A percentile compares a stretch with the other conserved stretches of the same genome.
Conservation (phyloP, 2,888 invertebrate species). For the Epicampocera succincta region DNA sequence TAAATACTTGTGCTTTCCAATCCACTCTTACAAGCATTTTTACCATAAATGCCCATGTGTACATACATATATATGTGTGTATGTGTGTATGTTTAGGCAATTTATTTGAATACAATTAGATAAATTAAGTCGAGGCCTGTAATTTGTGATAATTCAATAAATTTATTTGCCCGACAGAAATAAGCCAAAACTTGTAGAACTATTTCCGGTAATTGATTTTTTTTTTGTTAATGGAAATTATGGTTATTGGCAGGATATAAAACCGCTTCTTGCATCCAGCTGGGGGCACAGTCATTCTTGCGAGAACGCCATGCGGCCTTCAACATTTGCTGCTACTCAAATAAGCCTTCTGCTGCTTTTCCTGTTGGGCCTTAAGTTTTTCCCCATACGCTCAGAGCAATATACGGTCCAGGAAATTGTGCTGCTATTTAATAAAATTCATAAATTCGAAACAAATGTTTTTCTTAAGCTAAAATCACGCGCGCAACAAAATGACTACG, state of each 20-base stretch:
- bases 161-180: background rate
- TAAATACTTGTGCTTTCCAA: too few species aligned
- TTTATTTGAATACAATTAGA: too few species aligned
- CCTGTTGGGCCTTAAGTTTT: background rate
- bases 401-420: slow-evolving; percentile 10
- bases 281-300: background rate
- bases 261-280: background rate
- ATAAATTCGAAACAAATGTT: slow-evolving; percentile 42
- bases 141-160: background rate
- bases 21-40: too few species aligned
- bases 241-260: slow-evolving; percentile 3
- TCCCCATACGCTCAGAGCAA: background rate
- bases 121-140: background rate
- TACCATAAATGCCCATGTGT: too few species aligned
- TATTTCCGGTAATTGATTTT: too few species aligned
- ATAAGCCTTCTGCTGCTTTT: slow-evolving; percentile 22
- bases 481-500: background rate
- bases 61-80: too few species aligned
- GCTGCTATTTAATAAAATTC: slow-evolving; percentile 5
- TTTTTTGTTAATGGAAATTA: background rate
- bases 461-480: slow-evolving; percentile 30
- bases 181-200: too few species aligned
- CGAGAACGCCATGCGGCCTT: background rate
- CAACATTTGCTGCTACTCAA: background rate
- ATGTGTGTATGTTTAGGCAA: too few species aligned